Conservation (phyloP, 2,888 invertebrate genomes). For the Phytoseiulus persimilis region DNA sequence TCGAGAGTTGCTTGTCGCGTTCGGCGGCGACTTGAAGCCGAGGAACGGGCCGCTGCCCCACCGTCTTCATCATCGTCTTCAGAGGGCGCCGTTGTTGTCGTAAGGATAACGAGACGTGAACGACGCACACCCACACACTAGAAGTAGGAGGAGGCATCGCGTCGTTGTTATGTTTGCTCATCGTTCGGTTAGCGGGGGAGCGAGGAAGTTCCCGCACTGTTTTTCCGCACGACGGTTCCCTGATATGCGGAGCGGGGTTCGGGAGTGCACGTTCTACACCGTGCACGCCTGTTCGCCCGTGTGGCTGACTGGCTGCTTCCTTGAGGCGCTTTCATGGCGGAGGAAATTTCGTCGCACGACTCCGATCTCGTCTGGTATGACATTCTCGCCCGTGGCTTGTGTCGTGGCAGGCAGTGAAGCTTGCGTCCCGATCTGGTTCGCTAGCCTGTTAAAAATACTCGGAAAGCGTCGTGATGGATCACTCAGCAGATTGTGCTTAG, state of each 20-base stretch:
- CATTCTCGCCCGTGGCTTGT: background rate
- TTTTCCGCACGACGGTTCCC: background rate
- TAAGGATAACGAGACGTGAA: background rate
- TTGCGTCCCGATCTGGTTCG: background rate
- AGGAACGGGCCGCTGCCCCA: background rate
- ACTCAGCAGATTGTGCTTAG: conserved; percentile 5
- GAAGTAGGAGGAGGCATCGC: background rate
- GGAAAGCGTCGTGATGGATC: background rate
- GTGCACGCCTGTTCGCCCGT: background rate
- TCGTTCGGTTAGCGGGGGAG: background rate
- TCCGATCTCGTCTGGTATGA: background rate
- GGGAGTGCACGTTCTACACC: background rate
- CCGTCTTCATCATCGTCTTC: background rate
- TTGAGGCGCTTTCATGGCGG: background rate
- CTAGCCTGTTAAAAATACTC: background rate
- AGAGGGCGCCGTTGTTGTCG: background rate
- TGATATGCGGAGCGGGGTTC: background rate
- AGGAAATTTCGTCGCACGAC: background rate
- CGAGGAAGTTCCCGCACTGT: background rate
- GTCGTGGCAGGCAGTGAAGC: too few relatives aligned
- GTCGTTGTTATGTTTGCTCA: background rate
- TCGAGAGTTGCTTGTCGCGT: background rate
- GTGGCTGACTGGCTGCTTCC: background rate
- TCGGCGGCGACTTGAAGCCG: background rate
- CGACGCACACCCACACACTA: too few relatives aligned